Evolutionary conservation across 2,113 vertebrate species (phyloP).

Genomic region (Rana temporaria): DNA sequence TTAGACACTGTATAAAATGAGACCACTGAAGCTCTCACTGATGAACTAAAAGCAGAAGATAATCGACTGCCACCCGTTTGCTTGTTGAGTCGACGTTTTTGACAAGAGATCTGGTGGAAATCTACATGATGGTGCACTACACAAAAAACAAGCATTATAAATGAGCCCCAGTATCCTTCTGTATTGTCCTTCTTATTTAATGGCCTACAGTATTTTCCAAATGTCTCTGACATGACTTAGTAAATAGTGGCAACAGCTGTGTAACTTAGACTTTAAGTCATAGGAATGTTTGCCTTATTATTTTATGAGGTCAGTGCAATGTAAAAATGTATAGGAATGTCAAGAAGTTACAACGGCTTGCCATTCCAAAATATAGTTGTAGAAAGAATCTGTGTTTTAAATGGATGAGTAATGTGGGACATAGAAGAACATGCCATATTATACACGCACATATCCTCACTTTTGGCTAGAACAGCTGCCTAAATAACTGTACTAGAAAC

Average conservation of each 20-base stretch:
- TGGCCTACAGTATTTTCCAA: slow-evolving; percentile 40
- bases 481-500: too few species aligned
- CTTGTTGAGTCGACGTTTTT: slow-evolving; percentile 21
- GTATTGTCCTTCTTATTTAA: not conserved
- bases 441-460: not conserved
- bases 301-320: not conserved
- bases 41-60: slow-evolving; percentile 2
- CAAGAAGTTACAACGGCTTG: slow-evolving; percentile 2
- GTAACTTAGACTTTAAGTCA: slow-evolving; percentile 21
- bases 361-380: not conserved
- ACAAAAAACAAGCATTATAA: not conserved
- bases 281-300: slow-evolving; percentile 6
- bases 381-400: slow-evolving; percentile 16
- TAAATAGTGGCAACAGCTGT: slow-evolving; percentile 12
- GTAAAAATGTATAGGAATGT: not conserved
- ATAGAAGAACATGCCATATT: not conserved
- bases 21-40: slow-evolving; percentile 4
- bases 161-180: not conserved
- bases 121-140: not conserved
- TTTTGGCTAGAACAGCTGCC: not conserved
- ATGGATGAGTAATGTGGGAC: not conserved
- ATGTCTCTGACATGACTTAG: slow-evolving; percentile 18
- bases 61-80: not conserved
- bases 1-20: slow-evolving; percentile 45
- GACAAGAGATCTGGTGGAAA: not conserved